Base-by-base conservation (phyloP, 1,140 invertebrate species). In the Caligus rogercresseyi region DNA sequence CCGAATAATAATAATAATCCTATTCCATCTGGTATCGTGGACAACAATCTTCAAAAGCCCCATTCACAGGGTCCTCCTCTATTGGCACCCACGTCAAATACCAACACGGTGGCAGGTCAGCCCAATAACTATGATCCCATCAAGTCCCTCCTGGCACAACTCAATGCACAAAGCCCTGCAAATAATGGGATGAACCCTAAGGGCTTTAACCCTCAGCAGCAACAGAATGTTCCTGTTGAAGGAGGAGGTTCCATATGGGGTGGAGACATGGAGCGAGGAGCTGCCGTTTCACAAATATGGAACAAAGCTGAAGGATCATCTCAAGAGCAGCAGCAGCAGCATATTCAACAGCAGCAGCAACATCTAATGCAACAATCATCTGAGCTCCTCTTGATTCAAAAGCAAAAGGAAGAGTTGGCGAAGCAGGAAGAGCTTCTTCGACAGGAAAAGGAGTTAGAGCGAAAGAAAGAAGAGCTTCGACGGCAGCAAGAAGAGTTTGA, bases 131-230 rank as follows among this genome's bases (percentile, higher is more conserved):
- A 64, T 63, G 67, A 69, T 65, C 65, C 67, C 20, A 68, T 69
- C 25, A 65, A 69, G 31, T 67, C 65, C 52, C 62, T 69, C n/a
- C 65, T 69, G 66, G 61, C 65, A 23, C 68, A 69, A 55, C 65
- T 69, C 20, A 64, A 65, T n/a, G n/a, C n/a, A n/a, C n/a, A n/a
- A n/a, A n/a, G n/a, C n/a, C n/a, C n/a, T n/a, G n/a, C n/a, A n/a
- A n/a, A n/a, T n/a, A n/a, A n/a, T n/a, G n/a, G n/a, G n/a, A n/a
- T n/a, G n/a, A n/a, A n/a, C n/a, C n/a, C n/a, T n/a, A n/a, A n/a
- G n/a, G n/a, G n/a, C n/a, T n/a, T n/a, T n/a, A n/a, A n/a, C n/a
- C n/a, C n/a, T n/a, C n/a, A n/a, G n/a, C n/a, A n/a, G n/a, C n/a
- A n/a, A n/a, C n/a, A n/a, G n/a, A n/a, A n/a, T n/a, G n/a, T n/a